Conservation (phyloP, 2,888 invertebrate genomes). For the Embidobia sp. region DNA sequence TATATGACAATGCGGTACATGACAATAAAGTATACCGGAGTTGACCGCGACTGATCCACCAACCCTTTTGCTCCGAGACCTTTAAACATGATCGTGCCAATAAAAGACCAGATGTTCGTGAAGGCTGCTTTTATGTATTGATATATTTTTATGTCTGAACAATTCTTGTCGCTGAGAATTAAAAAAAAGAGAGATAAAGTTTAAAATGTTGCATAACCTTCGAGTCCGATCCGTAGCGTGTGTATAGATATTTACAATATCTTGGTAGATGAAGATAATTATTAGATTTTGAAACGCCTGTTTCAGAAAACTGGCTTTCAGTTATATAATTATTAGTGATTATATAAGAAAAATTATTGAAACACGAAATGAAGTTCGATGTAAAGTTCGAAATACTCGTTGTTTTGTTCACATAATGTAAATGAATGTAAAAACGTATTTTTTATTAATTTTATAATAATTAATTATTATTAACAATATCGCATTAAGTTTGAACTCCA, state of each 20-base stretch:
- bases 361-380: too few relatives aligned
- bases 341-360: too few relatives aligned
- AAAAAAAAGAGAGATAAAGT: conserved; percentile 40
- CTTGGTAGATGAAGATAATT: too few relatives aligned
- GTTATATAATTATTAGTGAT: too few relatives aligned
- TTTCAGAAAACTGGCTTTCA: background rate
- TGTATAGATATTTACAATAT: too few relatives aligned
- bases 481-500: too few relatives aligned
- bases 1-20: conserved; percentile 48
- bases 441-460: too few relatives aligned
- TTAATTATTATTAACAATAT: too few relatives aligned
- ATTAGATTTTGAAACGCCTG: too few relatives aligned
- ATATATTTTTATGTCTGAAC: conserved; percentile 41
- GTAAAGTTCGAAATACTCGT: too few relatives aligned
- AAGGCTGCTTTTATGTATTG: conserved; percentile 31
- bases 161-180: conserved; percentile 20
- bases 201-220: conserved; percentile 8
- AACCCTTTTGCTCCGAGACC: background rate
- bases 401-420: too few relatives aligned
- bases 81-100: conserved; percentile 30
- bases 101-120: conserved; percentile 42
- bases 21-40: conserved; percentile 43
- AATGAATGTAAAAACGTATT: too few relatives aligned
- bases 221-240: background rate
- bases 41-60: conserved; percentile 35